Base-by-base conservation (phyloP, 1,140 invertebrate genomes). In the Anadara kagoshimensis region DNA sequence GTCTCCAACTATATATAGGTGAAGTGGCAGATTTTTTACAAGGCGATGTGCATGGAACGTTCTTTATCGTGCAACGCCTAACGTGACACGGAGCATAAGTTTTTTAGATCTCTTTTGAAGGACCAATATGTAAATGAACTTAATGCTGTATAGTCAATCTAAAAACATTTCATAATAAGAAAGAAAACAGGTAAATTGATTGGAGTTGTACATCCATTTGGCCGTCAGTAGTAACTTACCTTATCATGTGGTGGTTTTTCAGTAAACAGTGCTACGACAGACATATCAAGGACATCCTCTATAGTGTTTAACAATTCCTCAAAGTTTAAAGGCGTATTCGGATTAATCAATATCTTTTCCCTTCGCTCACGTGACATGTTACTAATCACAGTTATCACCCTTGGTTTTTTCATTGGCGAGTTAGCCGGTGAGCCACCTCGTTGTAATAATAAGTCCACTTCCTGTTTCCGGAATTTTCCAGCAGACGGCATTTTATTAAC, bases 281-380 rank as follows among this genome's bases (percentile, higher is more conserved):
- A 66, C n/a, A 83, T 69, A 24, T 78, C 69, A 11, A 84, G 56
- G 72, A 87, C 77, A 59, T 84, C 82, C 0, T 74, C 66, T n/a
- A 87, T 78, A 57, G 98, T 96, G 86, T 95, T 94, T 65, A 98
- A 90, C n/a, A 98, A 94, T 85, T 97, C 96, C 90, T 98, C 96
- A 85, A 97, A 98, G 2, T 95, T 95, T 86, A 97, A 96, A 12
- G 94, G 94, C 0, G 96, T 98, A 70, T 95, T 92, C 75, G 98
- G 91, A 89, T 98, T 98, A 59, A 98, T 89, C 70, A 98, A 84
- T 11, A 89, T 62, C 64, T 86, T 88, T 59, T 88, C 84, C 24
- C 68, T 71, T 36, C 82, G 80, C n/a, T 82, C 75, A 36, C 85
- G 72, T 57, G 84, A 54, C 18, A 75, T 64, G 73, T 89, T 88